Percentiles rank a stretch among this genome's conserved stretches.
Evolutionary conservation across 2,888 invertebrate genomes (phyloP).

Genomic region (Pachymerium ferrugineum): DNA sequence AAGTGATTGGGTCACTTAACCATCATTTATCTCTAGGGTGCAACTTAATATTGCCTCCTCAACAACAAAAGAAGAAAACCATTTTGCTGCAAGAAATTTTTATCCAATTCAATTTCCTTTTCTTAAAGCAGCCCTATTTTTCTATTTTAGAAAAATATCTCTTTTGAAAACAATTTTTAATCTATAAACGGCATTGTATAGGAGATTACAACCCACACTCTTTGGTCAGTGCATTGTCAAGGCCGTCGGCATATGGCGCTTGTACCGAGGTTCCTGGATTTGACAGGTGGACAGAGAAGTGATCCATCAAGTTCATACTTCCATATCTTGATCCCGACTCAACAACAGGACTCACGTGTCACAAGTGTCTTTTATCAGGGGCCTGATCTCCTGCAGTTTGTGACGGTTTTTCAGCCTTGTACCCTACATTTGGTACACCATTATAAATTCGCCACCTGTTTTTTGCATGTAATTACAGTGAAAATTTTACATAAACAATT

Average conservation of each 20-base stretch:
- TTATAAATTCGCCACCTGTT: slow-evolving; percentile 7
- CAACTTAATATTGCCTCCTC: slow-evolving; percentile 16
- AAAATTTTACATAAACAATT: slow-evolving; percentile 5
- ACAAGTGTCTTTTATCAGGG: slow-evolving; percentile 17
- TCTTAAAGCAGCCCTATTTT: too few relatives aligned
- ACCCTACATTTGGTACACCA: neutral
- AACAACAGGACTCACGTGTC: slow-evolving; percentile 31
- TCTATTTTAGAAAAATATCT: too few relatives aligned
- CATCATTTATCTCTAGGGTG: slow-evolving; percentile 17
- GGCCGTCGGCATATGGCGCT: neutral
- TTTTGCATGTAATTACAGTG: neutral
- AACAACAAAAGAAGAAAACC: neutral
- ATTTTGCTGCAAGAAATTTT: too few relatives aligned
- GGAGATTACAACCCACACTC: too few relatives aligned
- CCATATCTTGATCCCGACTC: slow-evolving; percentile 30
- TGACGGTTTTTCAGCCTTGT: neutral
- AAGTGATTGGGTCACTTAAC: slow-evolving; percentile 27
- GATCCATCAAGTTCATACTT: slow-evolving; percentile 32
- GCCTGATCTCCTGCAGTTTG: slow-evolving; percentile 19
- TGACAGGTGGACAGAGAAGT: slow-evolving; percentile 31
- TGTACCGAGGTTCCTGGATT: slow-evolving; percentile 20
- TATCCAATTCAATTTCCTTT: too few relatives aligned
- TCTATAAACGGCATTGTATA: too few relatives aligned
- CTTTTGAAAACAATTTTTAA: neutral
- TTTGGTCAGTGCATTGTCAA: neutral